These are phyloP conservation scores for Crotalus helleri DNA, from an alignment of 2,113 vertebrate genomes.

Conservation along the genomic window DNA sequence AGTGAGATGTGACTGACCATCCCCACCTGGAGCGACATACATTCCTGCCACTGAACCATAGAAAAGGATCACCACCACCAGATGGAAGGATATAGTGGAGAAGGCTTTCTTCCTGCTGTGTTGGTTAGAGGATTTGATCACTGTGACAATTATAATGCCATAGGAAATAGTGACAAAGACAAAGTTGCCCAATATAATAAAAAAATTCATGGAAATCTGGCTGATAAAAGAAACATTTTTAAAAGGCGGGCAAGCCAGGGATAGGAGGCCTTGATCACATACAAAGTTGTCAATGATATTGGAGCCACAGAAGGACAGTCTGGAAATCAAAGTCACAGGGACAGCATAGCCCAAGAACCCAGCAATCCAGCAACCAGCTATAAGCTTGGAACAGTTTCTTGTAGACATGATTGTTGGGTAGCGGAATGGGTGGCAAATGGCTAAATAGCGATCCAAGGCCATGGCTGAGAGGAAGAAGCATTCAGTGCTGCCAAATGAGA, in stretches of 20 bases:
- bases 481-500: conserved; percentile 51
- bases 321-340: background rate
- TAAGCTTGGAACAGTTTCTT: conserved; percentile 17
- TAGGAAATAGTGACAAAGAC: background rate
- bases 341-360: background rate
- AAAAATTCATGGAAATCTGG: background rate
- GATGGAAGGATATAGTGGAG: conserved; percentile 48
- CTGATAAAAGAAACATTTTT: background rate
- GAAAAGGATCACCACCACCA: conserved; percentile 48
- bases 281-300: conserved; percentile 45
- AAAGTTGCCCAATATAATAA: background rate
- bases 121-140: background rate
- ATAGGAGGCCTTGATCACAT: conserved; percentile 50
- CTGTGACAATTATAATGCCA: conserved; percentile 23
- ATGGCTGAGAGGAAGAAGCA: conserved; percentile 49
- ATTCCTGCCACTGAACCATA: conserved; percentile 50
- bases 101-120: conserved; percentile 42
- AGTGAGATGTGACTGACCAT: background rate
- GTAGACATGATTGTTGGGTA: conserved; percentile 37
- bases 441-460: conserved; percentile 15
- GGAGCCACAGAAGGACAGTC: background rate
- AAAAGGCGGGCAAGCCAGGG: background rate
- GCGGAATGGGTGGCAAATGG: conserved; percentile 42
- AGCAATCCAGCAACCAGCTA: background rate
- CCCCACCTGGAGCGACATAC: conserved; percentile 42